Percentiles rank a stretch among this genome's conserved stretches.
phyloP scores from a whole-genome alignment of 2,888 invertebrate species.

The Andrena bucephala region DNA sequence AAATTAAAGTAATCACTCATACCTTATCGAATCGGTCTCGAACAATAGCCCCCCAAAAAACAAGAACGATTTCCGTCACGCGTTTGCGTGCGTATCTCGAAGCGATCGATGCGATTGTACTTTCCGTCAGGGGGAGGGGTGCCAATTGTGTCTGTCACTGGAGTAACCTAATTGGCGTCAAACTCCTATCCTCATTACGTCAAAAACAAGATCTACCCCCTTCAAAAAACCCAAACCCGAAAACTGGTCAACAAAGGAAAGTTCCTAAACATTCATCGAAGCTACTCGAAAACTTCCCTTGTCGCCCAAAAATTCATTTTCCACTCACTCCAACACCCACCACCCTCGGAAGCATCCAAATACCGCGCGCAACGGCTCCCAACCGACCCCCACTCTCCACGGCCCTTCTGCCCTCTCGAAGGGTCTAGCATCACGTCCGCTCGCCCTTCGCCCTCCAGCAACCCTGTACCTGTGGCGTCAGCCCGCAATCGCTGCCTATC shows the following conservation, averaged over 20 bases:
- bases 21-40: conserved; percentile 15
- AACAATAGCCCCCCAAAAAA: neutral
- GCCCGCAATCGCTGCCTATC: conserved; percentile 27
- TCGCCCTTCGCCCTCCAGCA: conserved; percentile 12
- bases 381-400: neutral
- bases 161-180: conserved; percentile 39
- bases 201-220: conserved; percentile 31
- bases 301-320: neutral
- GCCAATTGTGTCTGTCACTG: conserved; percentile 7
- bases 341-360: conserved; percentile 10
- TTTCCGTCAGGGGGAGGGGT: neutral
- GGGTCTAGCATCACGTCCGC: conserved; percentile 12
- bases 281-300: neutral
- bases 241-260: too few species aligned
- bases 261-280: too few species aligned
- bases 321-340: neutral
- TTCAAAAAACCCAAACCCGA: too few species aligned
- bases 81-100: conserved; percentile 35
- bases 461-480: conserved; percentile 43
- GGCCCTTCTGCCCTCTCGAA: conserved; percentile 22
- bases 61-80: conserved; percentile 24
- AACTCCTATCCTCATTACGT: conserved; percentile 38
- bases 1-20: conserved; percentile 1
- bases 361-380: conserved; percentile 15
- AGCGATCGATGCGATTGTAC: conserved; percentile 17